Conservation (phyloP, 2,797 vertebrate species). For the Cossypha dichroa region DNA sequence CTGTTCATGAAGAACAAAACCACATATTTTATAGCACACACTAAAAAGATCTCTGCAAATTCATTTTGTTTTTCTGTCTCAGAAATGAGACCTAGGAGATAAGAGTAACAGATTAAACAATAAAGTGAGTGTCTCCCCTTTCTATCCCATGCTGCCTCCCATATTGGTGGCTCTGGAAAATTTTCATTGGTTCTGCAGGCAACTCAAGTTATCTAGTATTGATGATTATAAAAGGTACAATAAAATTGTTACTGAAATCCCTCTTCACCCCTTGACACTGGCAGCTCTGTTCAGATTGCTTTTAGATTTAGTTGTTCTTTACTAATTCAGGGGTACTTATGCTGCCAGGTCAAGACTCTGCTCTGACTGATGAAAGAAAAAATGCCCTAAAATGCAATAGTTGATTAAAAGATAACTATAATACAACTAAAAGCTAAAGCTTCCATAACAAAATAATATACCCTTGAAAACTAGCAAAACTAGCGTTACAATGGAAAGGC, state of each 20-base stretch:
- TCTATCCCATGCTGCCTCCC: background rate
- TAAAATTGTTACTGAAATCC: background rate
- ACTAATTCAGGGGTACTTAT: background rate
- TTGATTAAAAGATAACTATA: background rate
- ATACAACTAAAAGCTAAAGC: background rate
- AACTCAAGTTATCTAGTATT: background rate
- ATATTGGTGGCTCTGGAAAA: background rate
- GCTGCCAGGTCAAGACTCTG: background rate
- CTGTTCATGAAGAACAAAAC: background rate
- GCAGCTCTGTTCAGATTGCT: background rate
- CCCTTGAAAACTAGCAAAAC: background rate
- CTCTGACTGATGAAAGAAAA: background rate
- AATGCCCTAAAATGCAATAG: background rate
- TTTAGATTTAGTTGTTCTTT: background rate
- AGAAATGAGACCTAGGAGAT: background rate
- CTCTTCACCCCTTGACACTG: background rate
- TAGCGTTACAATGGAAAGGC: background rate
- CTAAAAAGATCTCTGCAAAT: background rate
- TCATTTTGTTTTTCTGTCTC: background rate
- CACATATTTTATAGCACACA: background rate
- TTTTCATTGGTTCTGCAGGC: background rate
- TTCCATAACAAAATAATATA: background rate
- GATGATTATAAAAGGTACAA: background rate
- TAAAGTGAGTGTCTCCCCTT: background rate
- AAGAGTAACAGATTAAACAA: background rate